These are phyloP conservation scores for Cephus pulcher DNA, from an alignment of 2,888 invertebrate species.

Conservation along the genomic window DNA sequence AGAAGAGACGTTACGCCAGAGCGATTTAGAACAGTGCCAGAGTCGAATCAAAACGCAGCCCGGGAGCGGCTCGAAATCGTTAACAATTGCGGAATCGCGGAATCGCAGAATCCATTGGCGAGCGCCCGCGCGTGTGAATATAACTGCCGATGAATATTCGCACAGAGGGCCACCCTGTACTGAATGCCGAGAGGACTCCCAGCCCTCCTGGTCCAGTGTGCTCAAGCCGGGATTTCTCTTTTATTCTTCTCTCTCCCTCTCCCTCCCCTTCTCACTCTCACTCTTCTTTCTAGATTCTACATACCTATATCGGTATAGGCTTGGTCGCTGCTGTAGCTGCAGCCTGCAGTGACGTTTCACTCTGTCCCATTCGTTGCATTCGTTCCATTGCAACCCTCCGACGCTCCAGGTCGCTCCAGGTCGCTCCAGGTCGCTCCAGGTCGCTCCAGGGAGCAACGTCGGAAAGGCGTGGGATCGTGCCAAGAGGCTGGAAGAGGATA, in stretches of 20 bases:
- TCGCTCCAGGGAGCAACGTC: slow-evolving; percentile 9
- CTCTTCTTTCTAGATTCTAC: no score
- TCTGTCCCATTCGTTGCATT: background rate
- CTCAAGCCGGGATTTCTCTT: slow-evolving; percentile 10
- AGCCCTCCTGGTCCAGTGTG: slow-evolving; percentile 5
- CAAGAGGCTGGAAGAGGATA: no score
- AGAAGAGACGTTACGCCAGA: slow-evolving; percentile 43
- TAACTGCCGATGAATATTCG: slow-evolving; percentile 52
- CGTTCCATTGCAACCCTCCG: background rate
- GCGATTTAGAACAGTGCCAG: slow-evolving; percentile 53
- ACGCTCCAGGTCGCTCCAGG: background rate
- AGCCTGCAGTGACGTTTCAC: slow-evolving; percentile 2
- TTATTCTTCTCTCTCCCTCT: slow-evolving; percentile 1
- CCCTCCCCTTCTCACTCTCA: background rate
- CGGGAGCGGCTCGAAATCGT: slow-evolving; percentile 49
- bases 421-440: no score
- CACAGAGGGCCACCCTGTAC: slow-evolving; percentile 22
- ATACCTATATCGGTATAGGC: no score
- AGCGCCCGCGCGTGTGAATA: slow-evolving; percentile 59
- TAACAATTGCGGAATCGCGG: slow-evolving; percentile 44
- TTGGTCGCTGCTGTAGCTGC: no score
- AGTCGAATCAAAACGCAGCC: slow-evolving; percentile 31
- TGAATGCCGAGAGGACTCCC: slow-evolving; percentile 13
- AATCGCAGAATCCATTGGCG: slow-evolving; percentile 50
- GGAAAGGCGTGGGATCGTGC: slow-evolving; percentile 7